Base-by-base conservation (phyloP, 2,888 invertebrate genomes). In the Bombyx huttoni region DNA sequence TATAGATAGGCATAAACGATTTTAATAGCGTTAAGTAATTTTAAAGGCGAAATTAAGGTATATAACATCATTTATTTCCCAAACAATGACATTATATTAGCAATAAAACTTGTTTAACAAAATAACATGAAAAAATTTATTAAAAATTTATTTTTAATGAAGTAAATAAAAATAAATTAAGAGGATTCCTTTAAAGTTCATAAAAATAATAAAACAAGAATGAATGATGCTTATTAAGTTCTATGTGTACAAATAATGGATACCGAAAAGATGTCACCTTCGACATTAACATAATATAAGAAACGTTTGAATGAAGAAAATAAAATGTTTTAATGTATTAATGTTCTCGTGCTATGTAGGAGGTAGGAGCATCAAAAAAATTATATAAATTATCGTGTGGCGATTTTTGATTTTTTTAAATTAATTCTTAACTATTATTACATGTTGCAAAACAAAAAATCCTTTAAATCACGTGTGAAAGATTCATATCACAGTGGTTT, bases 381-480 rank as follows among this genome's bases (percentile, higher is more conserved):
- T n/a, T n/a, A n/a, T n/a, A n/a, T n/a, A n/a, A n/a, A 35, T 35
- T 35, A 35, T 9, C 9, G 7, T 8, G 35, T 35, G 9, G 35
- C 9, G 7, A 35, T 8, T 9, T 51, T 51, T 35, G 35, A 51
- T 51, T 33, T 12, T 47, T 13, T 24, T n/a, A 47, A 47, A 24
- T 2, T 47, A 24, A 1, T 12, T 47, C 8, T 47, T 47, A 47
- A 5, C 12, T 8, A 12, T 24, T 55, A 57, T 46, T 51, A 52
- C 48, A 52, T 56, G 54, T 60, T 68, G 64, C 59, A 61, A 60
- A 60, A 64, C 52, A 46, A 50, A 55, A 56, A 63, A 64, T 64
- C 61, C 62, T 67, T 63, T 58, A 50, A 52, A 58, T 56, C 55
- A 66, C 64, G 63, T 69, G 67, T 57, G 65, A 69, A 61, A 65